Conservation (phyloP, 2,113 vertebrate species). For the Pseudopodoces humilis region DNA sequence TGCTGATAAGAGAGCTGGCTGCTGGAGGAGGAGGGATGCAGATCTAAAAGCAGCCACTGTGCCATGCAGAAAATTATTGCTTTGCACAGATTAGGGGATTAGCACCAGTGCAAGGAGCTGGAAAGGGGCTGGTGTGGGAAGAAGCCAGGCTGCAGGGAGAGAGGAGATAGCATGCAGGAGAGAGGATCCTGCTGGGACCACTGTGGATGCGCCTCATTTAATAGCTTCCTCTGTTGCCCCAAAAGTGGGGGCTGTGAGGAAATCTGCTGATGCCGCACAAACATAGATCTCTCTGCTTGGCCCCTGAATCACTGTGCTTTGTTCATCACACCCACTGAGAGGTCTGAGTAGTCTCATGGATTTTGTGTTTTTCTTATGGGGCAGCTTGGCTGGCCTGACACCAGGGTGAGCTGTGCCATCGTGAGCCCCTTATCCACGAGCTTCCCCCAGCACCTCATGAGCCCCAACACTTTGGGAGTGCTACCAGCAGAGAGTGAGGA, state of each 20-base stretch:
- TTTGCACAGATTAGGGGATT: conserved; percentile 64
- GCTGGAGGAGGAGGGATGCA: background rate
- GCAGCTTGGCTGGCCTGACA: background rate
- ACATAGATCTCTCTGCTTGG: background rate
- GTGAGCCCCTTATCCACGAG: rapidly evolving
- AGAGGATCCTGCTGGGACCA: background rate
- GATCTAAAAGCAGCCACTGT: background rate
- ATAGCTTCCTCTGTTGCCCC: background rate
- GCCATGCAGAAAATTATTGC: conserved; percentile 41
- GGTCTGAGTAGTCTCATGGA: background rate
- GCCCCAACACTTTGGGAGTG: background rate
- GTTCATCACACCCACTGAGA: background rate
- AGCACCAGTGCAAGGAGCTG: conserved; percentile 17
- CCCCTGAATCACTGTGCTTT: background rate
- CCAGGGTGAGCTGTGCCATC: background rate
- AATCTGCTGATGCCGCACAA: background rate
- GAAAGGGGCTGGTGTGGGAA: conserved; percentile 28
- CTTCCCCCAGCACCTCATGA: rapidly evolving
- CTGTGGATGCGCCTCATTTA: background rate
- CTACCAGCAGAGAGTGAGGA: background rate
- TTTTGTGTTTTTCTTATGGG: background rate
- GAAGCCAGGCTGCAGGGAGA: background rate
- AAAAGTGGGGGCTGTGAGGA: background rate
- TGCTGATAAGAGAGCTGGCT: conserved; percentile 26
- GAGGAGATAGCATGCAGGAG: background rate